phyloP scores from a whole-genome alignment of 2,797 vertebrate species.

The Cuculus canorus region DNA sequence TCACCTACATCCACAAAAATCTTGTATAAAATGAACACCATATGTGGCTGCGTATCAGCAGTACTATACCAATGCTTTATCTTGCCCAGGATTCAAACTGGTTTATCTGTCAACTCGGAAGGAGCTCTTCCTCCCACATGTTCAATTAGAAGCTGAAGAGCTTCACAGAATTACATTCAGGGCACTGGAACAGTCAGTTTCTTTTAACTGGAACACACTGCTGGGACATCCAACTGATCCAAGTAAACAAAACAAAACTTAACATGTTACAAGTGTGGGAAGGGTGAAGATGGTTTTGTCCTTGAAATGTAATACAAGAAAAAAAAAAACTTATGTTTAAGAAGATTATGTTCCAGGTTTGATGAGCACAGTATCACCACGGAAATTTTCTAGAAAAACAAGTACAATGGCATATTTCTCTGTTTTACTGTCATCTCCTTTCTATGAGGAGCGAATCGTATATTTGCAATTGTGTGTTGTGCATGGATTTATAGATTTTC shows the following conservation, averaged over 20 bases:
- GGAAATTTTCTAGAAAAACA: not conserved
- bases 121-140: not conserved
- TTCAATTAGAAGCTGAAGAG: slow-evolving; percentile 21
- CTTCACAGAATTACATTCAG: slow-evolving; percentile 4
- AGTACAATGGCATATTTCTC: not conserved
- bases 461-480: not conserved
- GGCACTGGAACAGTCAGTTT: slow-evolving; percentile 21
- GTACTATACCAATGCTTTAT: not conserved
- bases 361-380: not conserved
- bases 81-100: not conserved
- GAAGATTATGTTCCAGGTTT: not conserved
- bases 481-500: accelerated
- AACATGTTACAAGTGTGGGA: not conserved
- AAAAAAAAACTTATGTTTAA: not conserved
- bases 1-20: not conserved
- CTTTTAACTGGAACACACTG: not conserved
- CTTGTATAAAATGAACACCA: not conserved
- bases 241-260: not conserved
- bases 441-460: not conserved
- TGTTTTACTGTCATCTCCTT: not conserved
- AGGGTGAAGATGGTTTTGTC: not conserved
- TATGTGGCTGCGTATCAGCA: not conserved
- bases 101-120: slow-evolving; percentile 22
- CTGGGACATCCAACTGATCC: not conserved
- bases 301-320: not conserved